Evolutionary conservation across 2,113 vertebrate species (phyloP).

Genomic region (Maylandia zebra): DNA sequence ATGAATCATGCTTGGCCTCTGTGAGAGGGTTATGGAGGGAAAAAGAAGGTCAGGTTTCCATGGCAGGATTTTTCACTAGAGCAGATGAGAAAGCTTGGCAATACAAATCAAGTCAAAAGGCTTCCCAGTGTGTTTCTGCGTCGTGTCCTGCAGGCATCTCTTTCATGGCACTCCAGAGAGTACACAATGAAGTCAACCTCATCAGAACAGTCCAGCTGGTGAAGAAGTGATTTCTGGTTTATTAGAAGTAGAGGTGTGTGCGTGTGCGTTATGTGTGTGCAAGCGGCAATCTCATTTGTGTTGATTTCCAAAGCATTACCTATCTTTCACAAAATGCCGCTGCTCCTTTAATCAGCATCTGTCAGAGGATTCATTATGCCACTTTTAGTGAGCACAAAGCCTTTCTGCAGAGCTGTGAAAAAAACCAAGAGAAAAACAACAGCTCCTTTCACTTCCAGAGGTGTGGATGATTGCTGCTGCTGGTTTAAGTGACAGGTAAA

Average conservation of each 20-base stretch:
- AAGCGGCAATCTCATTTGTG: background rate
- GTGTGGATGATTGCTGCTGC: conserved; percentile 67
- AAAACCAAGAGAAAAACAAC: conserved; percentile 3
- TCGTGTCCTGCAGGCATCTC: conserved; percentile 41
- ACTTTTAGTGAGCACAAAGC: conserved; percentile 49
- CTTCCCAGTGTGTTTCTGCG: conserved; percentile 9
- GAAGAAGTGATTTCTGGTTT: conserved; percentile 42
- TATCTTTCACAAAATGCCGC: conserved; percentile 12
- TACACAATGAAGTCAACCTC: conserved; percentile 9
- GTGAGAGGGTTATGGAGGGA: conserved; percentile 2
- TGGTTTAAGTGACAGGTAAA: conserved; percentile 88
- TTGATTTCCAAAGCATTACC: conserved; percentile 15
- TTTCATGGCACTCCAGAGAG: conserved; percentile 39
- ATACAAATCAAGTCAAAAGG: conserved; percentile 53
- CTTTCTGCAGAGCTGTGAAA: conserved; percentile 29
- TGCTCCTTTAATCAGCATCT: conserved; percentile 46
- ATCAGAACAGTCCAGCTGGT: conserved; percentile 22
- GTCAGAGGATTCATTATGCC: conserved; percentile 29
- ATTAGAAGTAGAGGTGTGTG: background rate
- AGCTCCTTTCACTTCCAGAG: conserved; percentile 50
- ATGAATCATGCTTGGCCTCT: conserved; percentile 36
- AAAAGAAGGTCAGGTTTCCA: conserved; percentile 25
- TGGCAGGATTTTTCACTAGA: conserved; percentile 29
- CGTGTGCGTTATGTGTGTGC: background rate
- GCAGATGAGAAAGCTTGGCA: conserved; percentile 46